Evolutionary conservation across 2,888 invertebrate species (phyloP).

Genomic region (Agrilus cyanescens): DNA sequence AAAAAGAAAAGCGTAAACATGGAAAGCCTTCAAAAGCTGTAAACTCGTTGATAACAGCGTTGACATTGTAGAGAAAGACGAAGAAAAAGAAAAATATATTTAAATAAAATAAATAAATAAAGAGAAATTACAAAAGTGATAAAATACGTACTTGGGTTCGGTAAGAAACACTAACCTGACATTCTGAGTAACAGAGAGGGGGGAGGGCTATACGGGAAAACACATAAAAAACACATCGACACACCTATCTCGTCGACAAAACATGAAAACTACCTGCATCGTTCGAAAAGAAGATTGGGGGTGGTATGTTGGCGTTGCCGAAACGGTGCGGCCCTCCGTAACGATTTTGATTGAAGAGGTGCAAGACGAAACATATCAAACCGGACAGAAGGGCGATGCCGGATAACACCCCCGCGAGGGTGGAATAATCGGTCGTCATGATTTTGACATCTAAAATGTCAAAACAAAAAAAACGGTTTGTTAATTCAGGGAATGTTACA

Average conservation of each 20-base stretch:
- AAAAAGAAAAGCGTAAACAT: no score
- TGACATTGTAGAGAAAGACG: no score
- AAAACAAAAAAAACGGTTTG: not conserved
- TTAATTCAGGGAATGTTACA: no score
- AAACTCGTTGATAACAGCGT: no score
- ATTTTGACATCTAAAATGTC: slow-evolving; percentile 59
- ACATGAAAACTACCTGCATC: slow-evolving; percentile 55
- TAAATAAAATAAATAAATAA: no score
- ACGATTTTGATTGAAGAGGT: slow-evolving; percentile 62
- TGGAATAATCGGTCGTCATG: slow-evolving; percentile 73
- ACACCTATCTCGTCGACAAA: slow-evolving; percentile 4
- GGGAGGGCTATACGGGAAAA: no score
- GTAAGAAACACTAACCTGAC: slow-evolving; percentile 8
- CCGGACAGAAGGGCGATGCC: slow-evolving; percentile 78
- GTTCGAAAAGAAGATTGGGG: slow-evolving; percentile 74
- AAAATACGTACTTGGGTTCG: no score
- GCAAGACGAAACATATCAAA: slow-evolving; percentile 79
- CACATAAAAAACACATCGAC: slow-evolving; percentile 5
- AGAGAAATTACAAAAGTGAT: no score
- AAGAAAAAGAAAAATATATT: no score
- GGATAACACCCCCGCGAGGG: slow-evolving; percentile 72
- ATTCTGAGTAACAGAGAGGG: slow-evolving; percentile 4
- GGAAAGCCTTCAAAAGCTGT: no score
- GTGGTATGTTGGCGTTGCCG: slow-evolving; percentile 73
- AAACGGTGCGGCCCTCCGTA: slow-evolving; percentile 56